phyloP scores from a whole-genome alignment of 2,888 invertebrate species.

The Dryobota labecula region DNA sequence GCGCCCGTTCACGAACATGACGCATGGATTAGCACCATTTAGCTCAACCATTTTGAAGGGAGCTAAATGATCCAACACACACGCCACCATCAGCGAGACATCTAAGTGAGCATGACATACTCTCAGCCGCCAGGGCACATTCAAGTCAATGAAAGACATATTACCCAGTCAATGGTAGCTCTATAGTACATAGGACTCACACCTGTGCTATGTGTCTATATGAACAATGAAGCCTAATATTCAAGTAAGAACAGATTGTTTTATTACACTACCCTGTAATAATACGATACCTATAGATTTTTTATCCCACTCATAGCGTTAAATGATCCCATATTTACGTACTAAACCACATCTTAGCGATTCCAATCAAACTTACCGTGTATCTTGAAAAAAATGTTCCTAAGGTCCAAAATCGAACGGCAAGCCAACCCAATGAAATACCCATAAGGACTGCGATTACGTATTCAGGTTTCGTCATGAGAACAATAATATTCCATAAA shows the following conservation, averaged over 20 bases:
- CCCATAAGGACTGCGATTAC: constrained; percentile 59
- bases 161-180: too few species aligned
- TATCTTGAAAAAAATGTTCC: not conserved
- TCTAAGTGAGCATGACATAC: too few species aligned
- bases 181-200: too few species aligned
- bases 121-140: too few species aligned
- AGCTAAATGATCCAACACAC: too few species aligned
- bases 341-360: constrained; percentile 40
- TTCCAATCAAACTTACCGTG: constrained; percentile 3
- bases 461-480: constrained; percentile 68
- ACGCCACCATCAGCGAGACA: too few species aligned
- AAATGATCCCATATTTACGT: constrained; percentile 56
- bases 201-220: too few species aligned
- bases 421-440: constrained; percentile 41
- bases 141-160: too few species aligned
- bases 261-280: not conserved
- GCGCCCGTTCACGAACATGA: too few species aligned
- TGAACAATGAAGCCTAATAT: not conserved
- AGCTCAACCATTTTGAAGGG: too few species aligned
- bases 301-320: constrained; percentile 31
- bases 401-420: constrained; percentile 35
- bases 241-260: not conserved
- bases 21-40: too few species aligned
- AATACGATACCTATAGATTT: constrained; percentile 1
- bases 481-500: constrained; percentile 69